Evolutionary conservation across 1,140 invertebrate species (phyloP).

Genomic region (Cherax destructor): DNA sequence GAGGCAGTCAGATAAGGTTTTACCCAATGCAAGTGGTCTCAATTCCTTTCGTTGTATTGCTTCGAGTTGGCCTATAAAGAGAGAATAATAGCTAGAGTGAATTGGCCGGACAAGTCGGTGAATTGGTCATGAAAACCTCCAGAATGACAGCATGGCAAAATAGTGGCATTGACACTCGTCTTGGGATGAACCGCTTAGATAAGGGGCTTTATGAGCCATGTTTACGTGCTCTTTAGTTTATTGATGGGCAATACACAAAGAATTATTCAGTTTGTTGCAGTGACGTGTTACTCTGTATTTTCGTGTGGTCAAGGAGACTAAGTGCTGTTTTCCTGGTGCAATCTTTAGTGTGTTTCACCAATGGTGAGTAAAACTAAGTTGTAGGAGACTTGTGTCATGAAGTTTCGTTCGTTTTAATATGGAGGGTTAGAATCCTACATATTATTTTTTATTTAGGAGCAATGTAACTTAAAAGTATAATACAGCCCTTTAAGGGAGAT

Average conservation of each 20-base stretch:
- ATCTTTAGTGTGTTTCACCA: neutral
- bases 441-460: neutral
- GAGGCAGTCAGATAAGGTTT: neutral
- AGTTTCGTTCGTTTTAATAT: neutral
- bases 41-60: neutral
- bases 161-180: neutral
- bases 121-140: constrained; percentile 8
- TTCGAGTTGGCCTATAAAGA: constrained; percentile 10
- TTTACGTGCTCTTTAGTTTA: neutral
- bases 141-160: neutral
- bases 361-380: neutral
- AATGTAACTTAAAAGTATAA: too few relatives aligned
- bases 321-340: neutral
- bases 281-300: neutral
- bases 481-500: too few relatives aligned
- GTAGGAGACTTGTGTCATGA: neutral
- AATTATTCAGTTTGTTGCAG: neutral
- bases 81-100: constrained; percentile 9
- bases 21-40: neutral
- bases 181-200: neutral
- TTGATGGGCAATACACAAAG: neutral
- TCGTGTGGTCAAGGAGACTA: neutral
- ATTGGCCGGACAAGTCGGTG: constrained; percentile 1
- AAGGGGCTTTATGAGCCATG: neutral
- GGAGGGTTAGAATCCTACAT: neutral